Conservation (phyloP, 2,113 vertebrate species). For the Bungarus multicinctus region DNA sequence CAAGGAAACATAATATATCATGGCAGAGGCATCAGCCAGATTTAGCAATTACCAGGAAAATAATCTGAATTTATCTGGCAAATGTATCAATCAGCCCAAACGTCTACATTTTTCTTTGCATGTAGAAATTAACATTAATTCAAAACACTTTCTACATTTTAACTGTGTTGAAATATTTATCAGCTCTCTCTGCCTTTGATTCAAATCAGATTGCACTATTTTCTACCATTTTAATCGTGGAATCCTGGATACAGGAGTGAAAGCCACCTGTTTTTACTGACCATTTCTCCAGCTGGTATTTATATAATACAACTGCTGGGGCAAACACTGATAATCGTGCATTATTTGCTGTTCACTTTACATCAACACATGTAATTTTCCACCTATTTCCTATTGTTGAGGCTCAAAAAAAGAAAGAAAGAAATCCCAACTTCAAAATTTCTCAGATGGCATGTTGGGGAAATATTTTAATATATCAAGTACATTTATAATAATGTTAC, state of each 20-base stretch:
- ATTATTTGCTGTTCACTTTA: not conserved
- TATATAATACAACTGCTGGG: not conserved
- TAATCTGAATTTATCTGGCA: not conserved
- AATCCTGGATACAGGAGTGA: not conserved
- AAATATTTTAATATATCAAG: not conserved
- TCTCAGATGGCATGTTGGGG: not conserved
- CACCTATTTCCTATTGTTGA: not conserved
- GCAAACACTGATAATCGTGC: not conserved
- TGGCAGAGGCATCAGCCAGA: not conserved
- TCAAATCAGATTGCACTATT: not conserved
- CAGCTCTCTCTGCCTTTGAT: not conserved
- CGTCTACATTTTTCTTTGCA: not conserved
- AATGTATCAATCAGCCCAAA: not conserved
- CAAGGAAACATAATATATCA: not conserved
- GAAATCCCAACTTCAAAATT: not conserved
- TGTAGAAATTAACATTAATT: not conserved
- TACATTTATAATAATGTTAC: slow-evolving; percentile 46
- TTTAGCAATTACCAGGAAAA: not conserved
- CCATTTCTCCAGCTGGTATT: not conserved
- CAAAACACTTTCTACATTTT: not conserved
- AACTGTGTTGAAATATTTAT: not conserved
- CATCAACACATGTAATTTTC: not conserved
- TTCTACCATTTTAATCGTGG: not conserved
- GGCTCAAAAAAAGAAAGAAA: not conserved
- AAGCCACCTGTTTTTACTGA: not conserved